Base-by-base conservation (phyloP, 2,797 vertebrate genomes). In the Siniperca scherzeri region DNA sequence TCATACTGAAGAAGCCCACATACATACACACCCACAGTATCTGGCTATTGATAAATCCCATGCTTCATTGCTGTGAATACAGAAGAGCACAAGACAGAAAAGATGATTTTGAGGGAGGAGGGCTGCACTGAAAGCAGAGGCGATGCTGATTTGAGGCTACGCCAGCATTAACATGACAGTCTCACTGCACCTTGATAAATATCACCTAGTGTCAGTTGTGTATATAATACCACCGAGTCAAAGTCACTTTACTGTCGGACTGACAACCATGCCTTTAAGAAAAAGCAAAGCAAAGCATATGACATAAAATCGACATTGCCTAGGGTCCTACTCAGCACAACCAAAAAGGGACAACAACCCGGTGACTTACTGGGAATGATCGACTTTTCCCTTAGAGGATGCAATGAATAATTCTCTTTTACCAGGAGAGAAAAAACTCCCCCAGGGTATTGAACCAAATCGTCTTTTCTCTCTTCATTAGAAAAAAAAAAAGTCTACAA, bases 401-500 rank as follows among this genome's bases (percentile, higher is more conserved):
- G 86, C 85, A 84, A 94, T 92, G 94, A 94, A 95, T 95, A 94
- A 95, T 94, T 94, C 90, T 92, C 87, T 92, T 94, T 93, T 90
- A 89, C 91, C 87, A 88, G 82, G 78, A 86, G 52, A 50, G 82
- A 84, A 77, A 91, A 86, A 76, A 38, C 64, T 70, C 87, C 95
- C 91, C 71, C 33, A 40, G 93, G 93, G 88, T 89, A 93, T 92
- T 91, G 93, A 94, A 94, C 93, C 91, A 93, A 96, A 96, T 94
- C 66, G 88, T 93, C 91, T 92, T 93, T 92, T 94, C 92, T 95
- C 89, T 94, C 92, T 95, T 95, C 92, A 95, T 95, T 94, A 95
- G 87, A 82, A 88, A 92, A 93, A 91, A 84, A 91, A 89, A 91
- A 91, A 81, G 88, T 92, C 91, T 93, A 93, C 93, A 95, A 91